Evolutionary conservation across 2,888 invertebrate genomes (phyloP), one percentile per base, ranked within the genome.

Genomic region (Deroplatys truncata): DNA sequence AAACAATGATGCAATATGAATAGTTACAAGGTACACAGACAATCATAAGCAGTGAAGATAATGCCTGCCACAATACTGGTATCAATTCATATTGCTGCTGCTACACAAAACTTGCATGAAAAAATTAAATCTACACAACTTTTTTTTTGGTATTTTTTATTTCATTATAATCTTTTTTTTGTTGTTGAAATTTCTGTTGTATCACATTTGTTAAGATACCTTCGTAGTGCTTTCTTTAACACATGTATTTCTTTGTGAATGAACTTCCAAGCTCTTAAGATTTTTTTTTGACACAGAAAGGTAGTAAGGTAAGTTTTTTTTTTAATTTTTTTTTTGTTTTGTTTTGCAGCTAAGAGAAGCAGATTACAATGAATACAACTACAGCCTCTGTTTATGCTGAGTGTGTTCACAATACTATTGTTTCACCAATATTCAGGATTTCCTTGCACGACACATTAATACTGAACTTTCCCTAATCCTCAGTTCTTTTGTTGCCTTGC

Each of bases 1-100:
- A 94, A 94, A 94, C 93, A 93, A 90, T 90, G 88, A 93, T 94
- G 94, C 93, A 94, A 94, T 94, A 94, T 94, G 94, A 94, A 94
- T 93, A 94, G 93, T 94, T 94, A 94, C 94, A n/a, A n/a, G n/a
- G n/a, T n/a, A n/a, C n/a, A n/a, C n/a, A 43, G 89, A 84, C 56
- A 82, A 56, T 56, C 86, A 49, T 28, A 85, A n/a, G 43, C 28
- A 28, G 49, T 28, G 82, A 86, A 72, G 72, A 72, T 56, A 86
- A 86, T 72, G 29, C n/a, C 56, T 86, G 43, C 56, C 86, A 86
- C 86, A 92, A 93, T 93, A 93, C 92, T 93, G 88, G 93, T 92
- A 93, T 93, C 93, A 93, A 93, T 93, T 93, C 93, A 93, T 93
- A 93, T 94, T 94, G 93, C 94, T 93, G 93, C 93, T 92, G 92